Evolutionary conservation across 2,888 invertebrate genomes (phyloP).

Genomic region (Aromia moschata): DNA sequence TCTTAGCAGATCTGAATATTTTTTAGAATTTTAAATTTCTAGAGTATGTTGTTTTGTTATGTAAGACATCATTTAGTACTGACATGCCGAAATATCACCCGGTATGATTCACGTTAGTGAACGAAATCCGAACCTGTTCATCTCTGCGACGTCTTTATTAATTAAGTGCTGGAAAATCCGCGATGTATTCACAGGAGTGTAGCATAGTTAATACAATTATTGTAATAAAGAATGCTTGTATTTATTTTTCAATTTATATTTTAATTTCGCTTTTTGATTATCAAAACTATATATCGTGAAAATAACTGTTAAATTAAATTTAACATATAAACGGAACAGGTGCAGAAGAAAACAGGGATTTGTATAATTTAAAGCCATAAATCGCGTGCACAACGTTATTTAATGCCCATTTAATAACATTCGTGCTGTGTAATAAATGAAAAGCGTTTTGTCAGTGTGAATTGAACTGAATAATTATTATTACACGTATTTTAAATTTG

Average conservation of each 20-base stretch:
- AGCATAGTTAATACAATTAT: too few relatives aligned
- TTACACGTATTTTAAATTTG: slow-evolving; percentile 19
- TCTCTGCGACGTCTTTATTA: too few relatives aligned
- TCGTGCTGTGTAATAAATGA: slow-evolving; percentile 11
- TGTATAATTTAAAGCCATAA: slow-evolving; percentile 25
- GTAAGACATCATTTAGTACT: too few relatives aligned
- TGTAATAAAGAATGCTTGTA: too few relatives aligned
- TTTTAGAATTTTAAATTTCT: too few relatives aligned
- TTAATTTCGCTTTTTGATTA: slow-evolving; percentile 8
- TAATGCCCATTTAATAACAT: slow-evolving; percentile 19
- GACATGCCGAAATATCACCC: too few relatives aligned
- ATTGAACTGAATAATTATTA: slow-evolving; percentile 15
- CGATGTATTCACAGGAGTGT: too few relatives aligned
- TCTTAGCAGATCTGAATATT: too few relatives aligned
- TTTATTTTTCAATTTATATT: slow-evolving; percentile 17
- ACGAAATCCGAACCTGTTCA: too few relatives aligned
- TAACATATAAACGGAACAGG: slow-evolving; percentile 29
- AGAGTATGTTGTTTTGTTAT: too few relatives aligned
- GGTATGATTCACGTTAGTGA: too few relatives aligned
- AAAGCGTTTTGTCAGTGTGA: slow-evolving; percentile 10
- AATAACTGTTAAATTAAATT: slow-evolving; percentile 25
- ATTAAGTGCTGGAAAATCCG: too few relatives aligned
- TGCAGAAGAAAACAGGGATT: slow-evolving; percentile 28
- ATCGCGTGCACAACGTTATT: slow-evolving; percentile 26
- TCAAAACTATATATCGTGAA: slow-evolving; percentile 1